Percentiles rank a stretch among this genome's conserved stretches.
phyloP scores from a whole-genome alignment of 2,113 vertebrate genomes.

The Malurus elegans region DNA sequence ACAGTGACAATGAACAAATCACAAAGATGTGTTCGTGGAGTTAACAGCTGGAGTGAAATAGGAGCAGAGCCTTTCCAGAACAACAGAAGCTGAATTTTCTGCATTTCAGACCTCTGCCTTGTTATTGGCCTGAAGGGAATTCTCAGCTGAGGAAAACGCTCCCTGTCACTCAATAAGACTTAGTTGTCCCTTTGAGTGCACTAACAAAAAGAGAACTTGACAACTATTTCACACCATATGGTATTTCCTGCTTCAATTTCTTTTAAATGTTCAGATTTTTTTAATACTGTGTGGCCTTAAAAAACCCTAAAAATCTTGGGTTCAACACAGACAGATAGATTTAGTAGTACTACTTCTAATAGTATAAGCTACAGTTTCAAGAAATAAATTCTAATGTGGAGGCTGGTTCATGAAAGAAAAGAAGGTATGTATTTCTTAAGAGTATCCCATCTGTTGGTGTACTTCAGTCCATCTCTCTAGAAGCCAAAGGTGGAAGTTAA shows the following conservation, averaged over 20 bases:
- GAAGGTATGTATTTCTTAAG: neutral
- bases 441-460: neutral
- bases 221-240: neutral
- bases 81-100: neutral
- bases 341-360: neutral
- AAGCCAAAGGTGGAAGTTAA: neutral
- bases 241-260: neutral
- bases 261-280: neutral
- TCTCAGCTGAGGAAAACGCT: neutral
- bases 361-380: neutral
- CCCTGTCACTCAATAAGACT: neutral
- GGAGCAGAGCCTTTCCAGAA: neutral
- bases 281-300: neutral
- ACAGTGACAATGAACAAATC: neutral
- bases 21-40: neutral
- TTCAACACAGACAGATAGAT: neutral
- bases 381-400: neutral
- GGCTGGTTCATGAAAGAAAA: neutral
- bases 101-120: neutral
- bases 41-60: neutral
- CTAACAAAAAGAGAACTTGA: neutral
- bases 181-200: neutral
- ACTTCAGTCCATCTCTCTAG: neutral
- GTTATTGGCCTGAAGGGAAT: neutral
- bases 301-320: neutral